Base-by-base conservation (phyloP, 2,888 invertebrate genomes). In the Pterobdella sp. region DNA sequence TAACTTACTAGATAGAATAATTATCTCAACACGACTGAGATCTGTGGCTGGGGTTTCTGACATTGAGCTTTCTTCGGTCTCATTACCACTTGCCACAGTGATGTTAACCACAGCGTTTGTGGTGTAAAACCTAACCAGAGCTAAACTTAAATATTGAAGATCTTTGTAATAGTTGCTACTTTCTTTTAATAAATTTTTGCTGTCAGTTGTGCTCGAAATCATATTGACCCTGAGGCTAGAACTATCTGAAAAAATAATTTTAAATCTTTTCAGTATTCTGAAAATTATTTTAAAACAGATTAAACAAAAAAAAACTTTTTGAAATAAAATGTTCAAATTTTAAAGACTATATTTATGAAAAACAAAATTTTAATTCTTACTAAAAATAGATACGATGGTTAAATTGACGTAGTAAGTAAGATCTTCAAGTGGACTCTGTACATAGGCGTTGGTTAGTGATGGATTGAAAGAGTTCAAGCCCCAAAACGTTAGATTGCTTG, bases 381-480 rank as follows among this genome's bases (percentile, higher is more conserved):
- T 56, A 22, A 26, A 26, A 56, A 14, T 4, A 56, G 60, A 56
- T 22, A 22, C 26, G 60, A 56, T 56, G 60, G 60, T 26, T 3
- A 56, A 26, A n/a, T 22, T 26, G n/a, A 26, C 26, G n/a, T 56
- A 56, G 60, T 56, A 22, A n/a, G 60, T 56, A 26, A 56, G n/a
- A n/a, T 56, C 60, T 18, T 7, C n/a, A 26, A 26, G 18, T 4
- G 60, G 60, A 4, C 26, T 56, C n/a, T 56, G 60, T 22, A 56
- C n/a, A 22, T 18, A 56, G 4, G 60, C 4, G 60, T 56, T 56
- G 60, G 60, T 56, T 22, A 18, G 60, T 22, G 26, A 26, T 7
- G 60, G 60, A 26, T 56, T 22, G 14, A 14, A 56, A 26, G 60
- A 56, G n/a, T 26, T 56, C 60, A 56, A n/a, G 60, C 60, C 60